phyloP scores from a whole-genome alignment of 2,797 vertebrate species.

The Steatocranus sp. region DNA sequence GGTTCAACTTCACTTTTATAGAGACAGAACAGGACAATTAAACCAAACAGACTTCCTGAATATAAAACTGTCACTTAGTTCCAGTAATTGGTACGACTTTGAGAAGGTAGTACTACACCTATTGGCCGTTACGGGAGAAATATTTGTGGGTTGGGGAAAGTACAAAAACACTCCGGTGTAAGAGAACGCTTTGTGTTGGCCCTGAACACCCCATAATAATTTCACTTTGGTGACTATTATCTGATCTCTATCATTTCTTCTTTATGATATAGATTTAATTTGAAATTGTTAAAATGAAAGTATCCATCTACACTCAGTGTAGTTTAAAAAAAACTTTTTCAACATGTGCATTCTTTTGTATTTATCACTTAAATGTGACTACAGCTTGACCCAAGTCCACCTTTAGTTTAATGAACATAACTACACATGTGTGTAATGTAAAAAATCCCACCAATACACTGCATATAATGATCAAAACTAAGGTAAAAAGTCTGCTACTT shows the following conservation, averaged over 20 bases:
- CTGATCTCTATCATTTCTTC: background rate
- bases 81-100: background rate
- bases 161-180: background rate
- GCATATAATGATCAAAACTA: no score
- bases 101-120: background rate
- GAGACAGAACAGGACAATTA: background rate
- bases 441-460: background rate
- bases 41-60: background rate
- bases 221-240: background rate
- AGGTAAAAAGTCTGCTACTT: background rate
- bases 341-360: rapidly evolving
- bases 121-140: background rate
- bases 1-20: background rate
- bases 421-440: background rate
- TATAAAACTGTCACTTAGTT: background rate
- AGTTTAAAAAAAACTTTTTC: background rate
- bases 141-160: background rate
- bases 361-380: background rate
- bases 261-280: background rate
- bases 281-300: background rate
- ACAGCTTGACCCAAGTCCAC: background rate
- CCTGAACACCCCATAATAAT: background rate
- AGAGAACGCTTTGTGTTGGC: background rate
- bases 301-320: background rate
- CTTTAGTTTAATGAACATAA: background rate